Evolutionary conservation across 2,797 vertebrate species (phyloP).

Genomic region (Apogon talboti): DNA sequence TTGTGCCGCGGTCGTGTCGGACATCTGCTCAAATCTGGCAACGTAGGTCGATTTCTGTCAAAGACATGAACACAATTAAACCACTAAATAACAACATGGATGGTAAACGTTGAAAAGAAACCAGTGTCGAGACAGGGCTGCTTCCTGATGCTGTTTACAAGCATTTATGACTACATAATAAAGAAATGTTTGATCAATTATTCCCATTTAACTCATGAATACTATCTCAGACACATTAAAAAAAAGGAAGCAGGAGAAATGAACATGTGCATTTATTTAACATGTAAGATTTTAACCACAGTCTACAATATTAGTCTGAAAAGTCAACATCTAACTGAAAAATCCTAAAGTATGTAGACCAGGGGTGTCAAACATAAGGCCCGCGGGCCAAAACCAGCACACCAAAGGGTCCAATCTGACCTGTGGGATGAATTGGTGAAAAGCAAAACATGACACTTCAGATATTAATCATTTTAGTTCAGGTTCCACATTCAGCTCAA

Average conservation of each 20-base stretch:
- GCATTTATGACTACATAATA: neutral
- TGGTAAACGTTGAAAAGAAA: neutral
- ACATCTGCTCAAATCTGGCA: conserved; percentile 22
- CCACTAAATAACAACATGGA: neutral
- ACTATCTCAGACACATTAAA: conserved; percentile 3
- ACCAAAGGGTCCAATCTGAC: too few relatives aligned
- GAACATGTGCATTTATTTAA: conserved; percentile 44
- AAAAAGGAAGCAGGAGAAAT: conserved; percentile 13
- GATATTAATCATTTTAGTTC: too few relatives aligned
- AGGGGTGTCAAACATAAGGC: too few relatives aligned
- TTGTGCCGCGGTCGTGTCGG: conserved; percentile 28
- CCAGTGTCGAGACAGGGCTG: neutral
- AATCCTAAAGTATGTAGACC: neutral
- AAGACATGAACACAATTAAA: conserved; percentile 33
- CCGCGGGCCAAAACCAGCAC: too few relatives aligned
- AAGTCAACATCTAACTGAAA: neutral
- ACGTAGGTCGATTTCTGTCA: conserved; percentile 70
- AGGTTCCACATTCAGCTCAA: too few relatives aligned
- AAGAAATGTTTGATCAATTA: neutral
- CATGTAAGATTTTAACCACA: neutral
- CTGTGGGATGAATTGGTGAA: too few relatives aligned
- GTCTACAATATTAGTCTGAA: neutral
- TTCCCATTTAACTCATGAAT: neutral
- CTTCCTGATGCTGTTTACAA: neutral
- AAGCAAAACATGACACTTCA: too few relatives aligned